Base-by-base conservation (phyloP, 2,888 invertebrate genomes). In the Germaria angustata region DNA sequence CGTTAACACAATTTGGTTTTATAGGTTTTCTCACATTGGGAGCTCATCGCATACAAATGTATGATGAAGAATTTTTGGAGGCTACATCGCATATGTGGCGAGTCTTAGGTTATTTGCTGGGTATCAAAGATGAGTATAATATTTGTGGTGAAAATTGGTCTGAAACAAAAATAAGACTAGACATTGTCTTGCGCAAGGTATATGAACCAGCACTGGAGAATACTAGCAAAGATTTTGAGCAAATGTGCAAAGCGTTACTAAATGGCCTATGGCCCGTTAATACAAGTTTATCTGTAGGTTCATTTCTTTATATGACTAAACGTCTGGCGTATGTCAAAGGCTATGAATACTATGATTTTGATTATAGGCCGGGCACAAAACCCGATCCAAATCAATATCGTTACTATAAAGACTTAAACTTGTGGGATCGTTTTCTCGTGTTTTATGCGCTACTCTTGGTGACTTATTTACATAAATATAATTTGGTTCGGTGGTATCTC, bases 1-100 rank as follows among this genome's bases (percentile, higher is more conserved):
- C 95, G 0, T 89, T 97, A 9, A 97, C 97, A 0, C 96, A 96
- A 90, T 96, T 96, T 88, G 97, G 96, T 2, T 98, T 98, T 88
- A 93, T 97, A 88, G 97, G 97, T 0, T 94, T 94, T 85, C 92
- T 94, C 0, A 89, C 96, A 0, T 88, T 95, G 5, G 93, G 93
- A 65, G 93, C 94, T 0, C 92, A 94, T 73, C 90, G 92, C 69
- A 92, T 96, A 57, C 95, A 96, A 0, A 91, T 97, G 13, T 89
- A 92, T 8, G 92, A 93, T 81, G 90, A 92, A 2, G 92, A 93
- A 65, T 93, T 96, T 82, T 92, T 96, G 87, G 95, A 95, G 65
- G 95, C 94, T 1, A 95, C 96, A 81, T 92, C 95, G 6, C 96
- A 98, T 89, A 93, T 96, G 87, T 98, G 97, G 98, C 93, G 95